Percentiles rank a stretch among this genome's conserved stretches.
phyloP scores from a whole-genome alignment of 2,888 invertebrate species.

The Disparrhopalites patrizii region DNA sequence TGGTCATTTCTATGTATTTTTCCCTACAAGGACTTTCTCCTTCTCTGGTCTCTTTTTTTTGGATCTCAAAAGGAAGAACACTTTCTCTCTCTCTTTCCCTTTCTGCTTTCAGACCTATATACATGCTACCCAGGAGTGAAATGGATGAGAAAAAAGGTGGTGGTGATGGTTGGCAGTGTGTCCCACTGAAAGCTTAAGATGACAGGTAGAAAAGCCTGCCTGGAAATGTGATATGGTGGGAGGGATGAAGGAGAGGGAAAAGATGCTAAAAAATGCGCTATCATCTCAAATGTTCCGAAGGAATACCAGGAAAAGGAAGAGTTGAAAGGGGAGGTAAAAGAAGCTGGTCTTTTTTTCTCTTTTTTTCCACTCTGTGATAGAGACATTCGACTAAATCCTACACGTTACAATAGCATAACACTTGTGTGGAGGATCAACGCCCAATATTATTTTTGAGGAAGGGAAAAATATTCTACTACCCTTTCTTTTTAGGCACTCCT shows the following conservation, averaged over 20 bases:
- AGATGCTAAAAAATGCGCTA: conserved; percentile 35
- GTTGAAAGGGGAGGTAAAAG: no score
- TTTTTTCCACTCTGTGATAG: no score
- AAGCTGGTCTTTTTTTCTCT: conserved; percentile 14
- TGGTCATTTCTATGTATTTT: no score
- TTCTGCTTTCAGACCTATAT: background rate
- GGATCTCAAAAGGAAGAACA: no score
- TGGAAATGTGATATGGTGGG: conserved; percentile 31
- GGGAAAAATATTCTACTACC: no score
- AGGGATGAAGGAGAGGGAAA: conserved; percentile 32
- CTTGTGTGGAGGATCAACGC: conserved; percentile 5
- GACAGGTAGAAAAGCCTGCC: conserved; percentile 26
- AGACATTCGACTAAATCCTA: no score
- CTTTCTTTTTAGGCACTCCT: no score
- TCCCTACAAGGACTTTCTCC: no score
- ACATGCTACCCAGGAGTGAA: conserved; percentile 11
- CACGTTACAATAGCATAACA: no score
- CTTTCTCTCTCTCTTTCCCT: background rate
- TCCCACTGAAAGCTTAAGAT: conserved; percentile 23
- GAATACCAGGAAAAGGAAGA: conserved; percentile 18
- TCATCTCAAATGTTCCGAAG: conserved; percentile 24
- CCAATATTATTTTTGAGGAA: no score
- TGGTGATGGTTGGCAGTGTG: conserved; percentile 18
- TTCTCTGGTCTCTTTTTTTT: no score
- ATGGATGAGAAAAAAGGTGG: conserved; percentile 10